Percentiles rank a stretch among this genome's conserved stretches.
Evolutionary conservation across 2,888 invertebrate genomes (phyloP).

Genomic region (Doris montereyensis): DNA sequence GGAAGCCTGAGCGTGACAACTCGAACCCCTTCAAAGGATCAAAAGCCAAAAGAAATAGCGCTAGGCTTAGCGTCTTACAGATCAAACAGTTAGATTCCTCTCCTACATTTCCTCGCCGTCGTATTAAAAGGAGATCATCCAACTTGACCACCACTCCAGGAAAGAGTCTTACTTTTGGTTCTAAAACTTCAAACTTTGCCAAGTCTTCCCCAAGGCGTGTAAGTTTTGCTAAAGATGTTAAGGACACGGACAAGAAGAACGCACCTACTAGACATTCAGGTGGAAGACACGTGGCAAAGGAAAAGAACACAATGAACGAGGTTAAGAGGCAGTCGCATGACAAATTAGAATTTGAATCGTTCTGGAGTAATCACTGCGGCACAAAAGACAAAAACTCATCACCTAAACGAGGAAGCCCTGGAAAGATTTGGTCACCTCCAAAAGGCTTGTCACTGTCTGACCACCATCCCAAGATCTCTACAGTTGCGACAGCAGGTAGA

Average conservation of each 20-base stretch:
- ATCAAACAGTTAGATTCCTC: constrained; percentile 30
- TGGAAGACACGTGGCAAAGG: not conserved
- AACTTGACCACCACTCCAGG: constrained; percentile 37
- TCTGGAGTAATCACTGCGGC: constrained; percentile 12
- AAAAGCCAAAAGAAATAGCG: not conserved
- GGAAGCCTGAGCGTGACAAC: constrained; percentile 38
- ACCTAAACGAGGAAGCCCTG: not conserved
- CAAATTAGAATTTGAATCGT: constrained; percentile 31
- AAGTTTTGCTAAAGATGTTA: constrained; percentile 39
- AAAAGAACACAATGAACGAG: too few relatives aligned
- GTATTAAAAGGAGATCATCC: constrained; percentile 35
- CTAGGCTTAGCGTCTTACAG: constrained; percentile 5
- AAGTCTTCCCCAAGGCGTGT: constrained; percentile 33
- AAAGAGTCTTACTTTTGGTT: constrained; percentile 34
- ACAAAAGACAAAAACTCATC: constrained; percentile 11
- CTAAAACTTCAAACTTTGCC: constrained; percentile 18
- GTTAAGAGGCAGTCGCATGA: constrained; percentile 34
- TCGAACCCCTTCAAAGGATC: not conserved
- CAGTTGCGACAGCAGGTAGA: too few relatives aligned
- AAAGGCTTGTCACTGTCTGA: not conserved
- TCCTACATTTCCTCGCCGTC: constrained; percentile 32
- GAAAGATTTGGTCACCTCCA: not conserved
- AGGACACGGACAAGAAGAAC: constrained; percentile 20
- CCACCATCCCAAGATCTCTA: too few relatives aligned
- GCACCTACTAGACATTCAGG: not conserved